These are phyloP conservation scores for Caenorhabditis inopinata DNA, from an alignment of 1,140 invertebrate species.

Conservation along the genomic window DNA sequence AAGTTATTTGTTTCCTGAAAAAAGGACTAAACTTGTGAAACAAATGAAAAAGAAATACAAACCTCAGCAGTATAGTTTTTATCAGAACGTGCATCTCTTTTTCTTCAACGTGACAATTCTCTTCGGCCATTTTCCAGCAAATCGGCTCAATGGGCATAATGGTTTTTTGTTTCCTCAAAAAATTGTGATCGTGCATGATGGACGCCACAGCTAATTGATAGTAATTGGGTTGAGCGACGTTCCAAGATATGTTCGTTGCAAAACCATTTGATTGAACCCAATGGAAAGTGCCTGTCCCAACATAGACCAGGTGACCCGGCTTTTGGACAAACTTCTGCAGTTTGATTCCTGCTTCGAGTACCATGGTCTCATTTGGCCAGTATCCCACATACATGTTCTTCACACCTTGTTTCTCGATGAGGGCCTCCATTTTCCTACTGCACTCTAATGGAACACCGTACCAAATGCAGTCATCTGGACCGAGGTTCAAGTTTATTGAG, in stretches of 20 bases:
- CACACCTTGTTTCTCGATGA: background rate
- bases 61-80: background rate
- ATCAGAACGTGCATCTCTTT: background rate
- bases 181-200: conserved; percentile 95
- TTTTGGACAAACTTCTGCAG: conserved; percentile 77
- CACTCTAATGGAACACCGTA: conserved; percentile 96
- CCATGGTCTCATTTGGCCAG: background rate
- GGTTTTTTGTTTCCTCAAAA: background rate
- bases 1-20: too few relatives aligned
- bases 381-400: background rate
- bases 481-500: conserved; percentile 98
- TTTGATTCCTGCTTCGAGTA: background rate
- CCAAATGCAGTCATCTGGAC: conserved; percentile 95
- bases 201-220: conserved; percentile 91
- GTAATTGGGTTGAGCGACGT: conserved; percentile 91
- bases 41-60: too few relatives aligned
- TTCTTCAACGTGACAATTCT: background rate
- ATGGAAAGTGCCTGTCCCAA: conserved; percentile 91
- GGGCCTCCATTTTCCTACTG: conserved; percentile 73
- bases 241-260: conserved; percentile 91
- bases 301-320: conserved; percentile 97
- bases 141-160: background rate
- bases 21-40: too few relatives aligned
- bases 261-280: conserved; percentile 86
- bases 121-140: background rate